These are phyloP conservation scores for Tipula lateralis DNA, from an alignment of 2,888 invertebrate species.

Conservation along the genomic window DNA sequence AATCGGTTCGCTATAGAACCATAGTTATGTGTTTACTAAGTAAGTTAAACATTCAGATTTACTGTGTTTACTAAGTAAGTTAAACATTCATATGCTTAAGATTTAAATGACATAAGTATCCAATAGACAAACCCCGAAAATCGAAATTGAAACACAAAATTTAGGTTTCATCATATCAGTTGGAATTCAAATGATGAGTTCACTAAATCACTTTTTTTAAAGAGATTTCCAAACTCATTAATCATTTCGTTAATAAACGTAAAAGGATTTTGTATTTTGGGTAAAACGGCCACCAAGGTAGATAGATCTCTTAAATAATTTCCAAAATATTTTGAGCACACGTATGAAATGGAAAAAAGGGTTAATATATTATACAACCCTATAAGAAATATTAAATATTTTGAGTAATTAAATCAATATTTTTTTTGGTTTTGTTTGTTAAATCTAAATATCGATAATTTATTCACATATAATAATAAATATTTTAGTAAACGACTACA, in stretches of 20 bases:
- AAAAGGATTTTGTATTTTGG: background rate
- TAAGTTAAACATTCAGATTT: too few relatives aligned
- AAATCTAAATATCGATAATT: background rate
- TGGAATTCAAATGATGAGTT: background rate
- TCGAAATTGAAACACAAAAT: too few relatives aligned
- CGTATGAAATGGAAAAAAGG: background rate
- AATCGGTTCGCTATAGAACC: too few relatives aligned
- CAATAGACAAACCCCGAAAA: too few relatives aligned
- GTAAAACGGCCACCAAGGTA: background rate
- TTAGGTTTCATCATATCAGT: background rate
- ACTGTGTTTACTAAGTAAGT: too few relatives aligned
- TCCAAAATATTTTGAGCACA: background rate
- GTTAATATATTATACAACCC: background rate
- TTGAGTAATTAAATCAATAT: background rate
- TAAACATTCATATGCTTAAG: too few relatives aligned
- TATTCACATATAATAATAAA: constrained; percentile 24
- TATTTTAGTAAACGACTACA: background rate
- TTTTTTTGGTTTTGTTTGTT: background rate
- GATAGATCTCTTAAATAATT: background rate
- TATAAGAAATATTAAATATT: background rate
- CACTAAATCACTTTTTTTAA: background rate
- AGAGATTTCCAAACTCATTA: background rate
- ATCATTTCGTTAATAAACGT: background rate
- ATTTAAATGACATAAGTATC: too few relatives aligned
- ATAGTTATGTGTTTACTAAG: too few relatives aligned